Evolutionary conservation across 35 echinoderm and acorn worm genomes (phyloP), one percentile per base, ranked within the genome.

Genomic region (Apostichopus californicus): DNA sequence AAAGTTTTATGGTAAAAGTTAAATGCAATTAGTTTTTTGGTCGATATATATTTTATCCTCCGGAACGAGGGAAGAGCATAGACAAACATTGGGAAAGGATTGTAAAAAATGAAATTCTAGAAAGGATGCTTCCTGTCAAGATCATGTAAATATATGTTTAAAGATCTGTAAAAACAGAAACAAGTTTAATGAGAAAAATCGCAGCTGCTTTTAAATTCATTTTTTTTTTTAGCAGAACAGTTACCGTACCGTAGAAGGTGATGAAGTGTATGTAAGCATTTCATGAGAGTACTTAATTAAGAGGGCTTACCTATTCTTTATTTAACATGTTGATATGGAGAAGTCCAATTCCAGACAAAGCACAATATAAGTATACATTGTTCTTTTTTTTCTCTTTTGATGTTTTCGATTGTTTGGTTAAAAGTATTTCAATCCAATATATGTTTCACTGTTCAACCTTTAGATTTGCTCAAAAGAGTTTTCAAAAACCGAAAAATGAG

Each of bases 131-230:
- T 75, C 71, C 71, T 75, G 71, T 75, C 21, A 22, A 75, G 71
- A 22, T 75, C 71, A 20, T 75, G 71, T 75, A 75, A 75, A 75
- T 75, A 75, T 75, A n/a, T 75, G 64, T 68, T 68, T 75, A 18
- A 75, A 75, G n/a, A 75, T 20, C 15, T 75, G 71, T 75, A 75
- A 75, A 22, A 75, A 75, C 14, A n/a, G 8, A 75, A 75, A 7
- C 71, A 75, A 75, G 14, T 75, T 75, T 75, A 18, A 6, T 46
- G n/a, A 18, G 71, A 75, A 75, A 61, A 8, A 75, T 75, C 17
- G 71, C 71, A 75, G 71, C 71, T 75, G 71, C 71, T 75, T 75
- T 75, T 75, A 75, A 75, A 13, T 75, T 75, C 71, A 75, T 75
- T 73, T 75, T 75, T n/a, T 75, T 46, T 46, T 46, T 46, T 46